These are phyloP conservation scores for Galerucella pusilla DNA, from an alignment of 2,888 invertebrate species.

Conservation along the genomic window DNA sequence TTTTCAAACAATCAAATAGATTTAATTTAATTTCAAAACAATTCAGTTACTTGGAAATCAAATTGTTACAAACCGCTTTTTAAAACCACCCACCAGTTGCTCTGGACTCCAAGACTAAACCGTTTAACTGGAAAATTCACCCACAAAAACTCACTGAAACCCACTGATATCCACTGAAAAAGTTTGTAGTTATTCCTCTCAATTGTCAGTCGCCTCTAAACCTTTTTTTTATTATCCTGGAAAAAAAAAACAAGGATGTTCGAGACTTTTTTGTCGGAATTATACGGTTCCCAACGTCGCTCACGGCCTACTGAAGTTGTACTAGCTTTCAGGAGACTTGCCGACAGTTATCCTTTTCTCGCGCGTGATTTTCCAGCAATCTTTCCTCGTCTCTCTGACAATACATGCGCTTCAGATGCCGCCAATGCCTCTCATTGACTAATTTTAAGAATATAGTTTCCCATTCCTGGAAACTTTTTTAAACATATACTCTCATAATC, in stretches of 20 bases:
- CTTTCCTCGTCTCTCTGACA: constrained; percentile 31
- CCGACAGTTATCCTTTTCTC: constrained; percentile 24
- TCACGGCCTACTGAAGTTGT: constrained; percentile 37
- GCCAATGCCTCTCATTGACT: constrained; percentile 32
- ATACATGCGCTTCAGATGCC: constrained; percentile 37
- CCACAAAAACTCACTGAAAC: constrained; percentile 17
- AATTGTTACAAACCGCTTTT: constrained; percentile 16
- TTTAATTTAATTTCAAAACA: not conserved
- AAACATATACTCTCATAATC: no score
- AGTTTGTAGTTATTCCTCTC: not conserved
- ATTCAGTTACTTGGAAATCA: not conserved
- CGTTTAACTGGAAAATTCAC: constrained; percentile 4
- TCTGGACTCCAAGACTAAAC: not conserved
- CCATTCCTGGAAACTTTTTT: not conserved
- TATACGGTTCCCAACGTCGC: constrained; percentile 26
- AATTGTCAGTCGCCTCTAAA: constrained; percentile 14
- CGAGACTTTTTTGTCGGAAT: constrained; percentile 13
- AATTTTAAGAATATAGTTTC: constrained; percentile 18
- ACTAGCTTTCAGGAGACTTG: constrained; percentile 30
- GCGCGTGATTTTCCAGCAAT: constrained; percentile 8
- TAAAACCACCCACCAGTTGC: constrained; percentile 37
- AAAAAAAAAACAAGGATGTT: constrained; percentile 9
- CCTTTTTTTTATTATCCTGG: constrained; percentile 14
- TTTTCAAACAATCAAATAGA: no score
- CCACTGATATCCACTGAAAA: constrained; percentile 22